Base-by-base conservation (phyloP, 2,888 invertebrate species). In the Gerris lacustris region DNA sequence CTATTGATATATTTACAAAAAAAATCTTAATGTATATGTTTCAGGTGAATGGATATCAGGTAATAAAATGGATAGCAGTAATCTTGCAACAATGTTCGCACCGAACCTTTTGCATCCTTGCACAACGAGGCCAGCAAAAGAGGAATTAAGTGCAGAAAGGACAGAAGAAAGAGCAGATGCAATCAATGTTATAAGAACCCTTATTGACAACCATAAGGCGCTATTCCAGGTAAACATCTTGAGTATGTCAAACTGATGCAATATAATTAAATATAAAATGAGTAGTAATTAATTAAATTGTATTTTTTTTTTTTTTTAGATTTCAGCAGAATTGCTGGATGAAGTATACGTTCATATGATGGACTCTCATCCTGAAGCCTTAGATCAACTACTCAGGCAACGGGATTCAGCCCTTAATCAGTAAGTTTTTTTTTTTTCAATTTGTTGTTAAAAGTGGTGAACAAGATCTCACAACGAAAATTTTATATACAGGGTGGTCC, bases 21-120 rank as follows among this genome's bases (percentile, higher is more conserved):
- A n/a, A n/a, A n/a, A n/a, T n/a, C n/a, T n/a, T n/a, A n/a, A n/a
- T n/a, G 66, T 66, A 66, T 11, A 5, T 66, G 17, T 67, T 71
- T 62, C 67, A 84, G 89, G 85, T 31, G 85, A 86, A 75, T 80
- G 81, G 77, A 74, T 87, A 67, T 80, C 86, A 15, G 96, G 96
- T 2, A 96, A 96, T 82, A 94, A 92, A 83, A 96, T 96, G 96
- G 93, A 95, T 80, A 88, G 91, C 66, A 89, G 88, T 69, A 96
- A 96, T 80, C 82, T 96, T 74, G 96, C 96, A 0, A 96, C 94
- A 0, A 77, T 96, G 63, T 94, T 96, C 80, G 96, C 96, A 2
- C 96, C 96, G 0, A 96, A 95, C 78, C 91, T 96, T 77, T 85
- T 96, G 70, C 93, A 94, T 78, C 85, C 88, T 6, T 86, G 86